Evolutionary conservation across 2,113 vertebrate species (phyloP).

Genomic region (Neogale vison): DNA sequence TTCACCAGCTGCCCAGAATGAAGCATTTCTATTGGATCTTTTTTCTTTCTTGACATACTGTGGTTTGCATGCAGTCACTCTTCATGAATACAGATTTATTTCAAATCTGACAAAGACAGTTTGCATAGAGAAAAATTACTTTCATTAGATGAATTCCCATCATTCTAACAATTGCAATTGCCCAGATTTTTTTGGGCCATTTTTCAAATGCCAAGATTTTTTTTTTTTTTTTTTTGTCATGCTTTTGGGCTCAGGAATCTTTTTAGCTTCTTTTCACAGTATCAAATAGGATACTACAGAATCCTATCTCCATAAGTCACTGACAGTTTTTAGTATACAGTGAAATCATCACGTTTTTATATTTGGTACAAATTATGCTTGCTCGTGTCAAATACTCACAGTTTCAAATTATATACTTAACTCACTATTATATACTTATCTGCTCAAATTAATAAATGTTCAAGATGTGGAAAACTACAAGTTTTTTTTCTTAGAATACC

Average conservation of each 20-base stretch:
- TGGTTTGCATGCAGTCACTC: conserved; percentile 56
- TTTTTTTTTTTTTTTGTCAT: neutral
- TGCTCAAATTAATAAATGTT: conserved; percentile 3
- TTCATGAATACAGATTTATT: conserved; percentile 65
- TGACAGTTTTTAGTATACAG: neutral
- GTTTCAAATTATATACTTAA: conserved; percentile 30
- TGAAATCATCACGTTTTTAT: neutral
- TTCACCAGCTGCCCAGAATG: conserved; percentile 89
- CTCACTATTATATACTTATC: neutral
- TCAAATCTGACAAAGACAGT: conserved; percentile 70
- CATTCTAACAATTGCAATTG: conserved; percentile 5
- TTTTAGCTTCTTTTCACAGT: conserved; percentile 40
- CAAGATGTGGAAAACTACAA: neutral
- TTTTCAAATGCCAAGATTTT: neutral
- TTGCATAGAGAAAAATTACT: conserved; percentile 34
- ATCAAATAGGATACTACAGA: neutral
- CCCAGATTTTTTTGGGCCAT: neutral
- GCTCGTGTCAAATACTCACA: neutral
- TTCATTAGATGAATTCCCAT: neutral
- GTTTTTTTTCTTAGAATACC: neutral
- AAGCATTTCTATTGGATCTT: conserved; percentile 91
- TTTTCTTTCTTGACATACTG: conserved; percentile 74
- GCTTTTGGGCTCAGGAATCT: neutral
- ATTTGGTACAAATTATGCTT: neutral
- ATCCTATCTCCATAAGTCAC: conserved; percentile 37